Evolutionary conservation across 2,113 vertebrate species (phyloP).

Genomic region (Nycticorax nycticorax): DNA sequence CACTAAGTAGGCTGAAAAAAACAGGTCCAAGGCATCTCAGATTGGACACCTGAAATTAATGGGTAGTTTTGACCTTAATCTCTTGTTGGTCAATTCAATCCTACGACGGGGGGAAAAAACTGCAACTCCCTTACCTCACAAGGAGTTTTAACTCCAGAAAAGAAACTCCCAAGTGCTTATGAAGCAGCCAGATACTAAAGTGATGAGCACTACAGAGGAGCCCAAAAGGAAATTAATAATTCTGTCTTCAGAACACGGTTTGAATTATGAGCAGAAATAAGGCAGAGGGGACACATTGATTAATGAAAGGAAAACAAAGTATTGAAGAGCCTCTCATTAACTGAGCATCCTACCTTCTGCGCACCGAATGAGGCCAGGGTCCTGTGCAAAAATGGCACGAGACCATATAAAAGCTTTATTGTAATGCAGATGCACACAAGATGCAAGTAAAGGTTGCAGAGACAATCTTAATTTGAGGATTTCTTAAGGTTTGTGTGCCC

Average conservation of each 20-base stretch:
- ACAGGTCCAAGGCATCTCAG: background rate
- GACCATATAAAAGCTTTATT: background rate
- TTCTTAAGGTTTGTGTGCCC: background rate
- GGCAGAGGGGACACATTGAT: constrained; percentile 26
- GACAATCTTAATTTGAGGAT: background rate
- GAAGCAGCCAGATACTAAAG: constrained; percentile 10
- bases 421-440: background rate
- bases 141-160: background rate
- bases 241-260: background rate
- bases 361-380: background rate
- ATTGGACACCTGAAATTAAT: constrained; percentile 16
- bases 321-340: constrained; percentile 43
- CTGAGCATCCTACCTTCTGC: background rate
- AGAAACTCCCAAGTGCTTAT: background rate
- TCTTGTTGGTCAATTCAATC: background rate
- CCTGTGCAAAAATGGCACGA: background rate
- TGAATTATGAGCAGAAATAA: constrained; percentile 38
- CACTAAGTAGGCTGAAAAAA: constrained; percentile 23
- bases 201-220: constrained; percentile 21
- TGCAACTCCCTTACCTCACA: background rate
- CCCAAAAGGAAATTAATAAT: constrained; percentile 57
- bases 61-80: constrained; percentile 12
- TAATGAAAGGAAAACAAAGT: constrained; percentile 57
- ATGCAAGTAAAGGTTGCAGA: background rate
- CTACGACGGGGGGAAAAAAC: background rate